Percentiles rank a stretch among this genome's conserved stretches.
These are phyloP conservation scores for Ochlodes sylvanus DNA, from an alignment of 2,888 invertebrate species.

Conservation along the genomic window DNA sequence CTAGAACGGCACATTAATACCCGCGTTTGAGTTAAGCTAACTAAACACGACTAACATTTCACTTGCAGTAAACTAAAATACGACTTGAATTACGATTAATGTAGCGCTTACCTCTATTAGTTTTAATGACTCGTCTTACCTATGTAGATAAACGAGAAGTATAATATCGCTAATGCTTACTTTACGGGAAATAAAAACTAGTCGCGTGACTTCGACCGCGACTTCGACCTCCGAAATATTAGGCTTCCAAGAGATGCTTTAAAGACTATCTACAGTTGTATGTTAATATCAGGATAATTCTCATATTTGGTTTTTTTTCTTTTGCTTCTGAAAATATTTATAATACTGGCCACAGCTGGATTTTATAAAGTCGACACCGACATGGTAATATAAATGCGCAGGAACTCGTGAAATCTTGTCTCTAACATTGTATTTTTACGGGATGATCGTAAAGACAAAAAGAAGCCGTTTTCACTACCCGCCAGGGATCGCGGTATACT, in stretches of 20 bases:
- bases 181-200: no score
- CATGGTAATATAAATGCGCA: not conserved
- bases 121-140: conserved; percentile 7
- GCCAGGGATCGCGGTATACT: conserved; percentile 27
- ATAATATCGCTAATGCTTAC: no score
- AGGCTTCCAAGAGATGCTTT: no score
- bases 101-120: conserved; percentile 22
- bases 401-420: conserved; percentile 38
- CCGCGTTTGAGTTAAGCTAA: conserved; percentile 29
- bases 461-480: conserved; percentile 25
- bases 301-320: not conserved
- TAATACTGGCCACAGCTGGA: conserved; percentile 1
- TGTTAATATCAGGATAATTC: not conserved
- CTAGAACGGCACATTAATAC: conserved; percentile 30
- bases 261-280: not conserved
- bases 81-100: conserved; percentile 25
- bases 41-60: conserved; percentile 32
- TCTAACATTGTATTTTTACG: conserved; percentile 48
- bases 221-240: no score
- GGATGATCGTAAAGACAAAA: conserved; percentile 42
- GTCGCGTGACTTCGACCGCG: no score
- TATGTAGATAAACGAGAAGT: not conserved
- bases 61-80: conserved; percentile 35
- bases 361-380: conserved; percentile 35
- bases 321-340: conserved; percentile 16